Conservation (phyloP, 2,888 invertebrate species). For the Phyllotreta cruciferae region DNA sequence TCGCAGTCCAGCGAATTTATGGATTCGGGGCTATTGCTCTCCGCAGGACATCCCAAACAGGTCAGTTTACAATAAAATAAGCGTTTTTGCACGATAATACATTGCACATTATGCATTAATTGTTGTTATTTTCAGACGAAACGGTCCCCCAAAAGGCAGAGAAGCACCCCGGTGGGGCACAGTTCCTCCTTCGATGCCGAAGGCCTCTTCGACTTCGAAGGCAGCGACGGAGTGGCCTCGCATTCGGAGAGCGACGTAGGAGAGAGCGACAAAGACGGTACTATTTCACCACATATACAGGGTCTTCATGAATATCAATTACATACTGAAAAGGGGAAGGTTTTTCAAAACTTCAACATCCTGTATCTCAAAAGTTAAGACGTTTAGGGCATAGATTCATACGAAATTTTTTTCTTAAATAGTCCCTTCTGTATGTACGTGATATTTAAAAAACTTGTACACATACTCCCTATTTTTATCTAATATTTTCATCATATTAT, state of each 20-base stretch:
- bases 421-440: neutral
- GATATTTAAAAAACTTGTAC: neutral
- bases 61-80: conserved; percentile 10
- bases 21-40: conserved; percentile 15
- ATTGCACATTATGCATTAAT: neutral
- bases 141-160: conserved; percentile 49
- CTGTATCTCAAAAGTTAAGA: no score
- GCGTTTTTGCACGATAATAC: neutral
- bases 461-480: neutral
- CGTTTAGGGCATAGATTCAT: no score
- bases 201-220: conserved; percentile 81
- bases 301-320: no score
- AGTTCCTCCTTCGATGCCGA: conserved; percentile 65
- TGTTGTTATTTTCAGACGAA: conserved; percentile 23
- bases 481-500: conserved; percentile 6
- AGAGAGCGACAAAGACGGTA: conserved; percentile 72
- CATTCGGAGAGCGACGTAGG: conserved; percentile 72
- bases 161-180: conserved; percentile 42
- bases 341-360: no score
- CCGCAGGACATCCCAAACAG: conserved; percentile 25
- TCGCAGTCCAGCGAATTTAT: conserved; percentile 18
- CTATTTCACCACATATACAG: neutral
- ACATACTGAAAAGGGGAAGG: no score
- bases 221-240: conserved; percentile 65
- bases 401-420: neutral